Evolutionary conservation across 2,797 vertebrate genomes (phyloP), one percentile per base, ranked within the genome.

Genomic region (Fistularia tabacaria): DNA sequence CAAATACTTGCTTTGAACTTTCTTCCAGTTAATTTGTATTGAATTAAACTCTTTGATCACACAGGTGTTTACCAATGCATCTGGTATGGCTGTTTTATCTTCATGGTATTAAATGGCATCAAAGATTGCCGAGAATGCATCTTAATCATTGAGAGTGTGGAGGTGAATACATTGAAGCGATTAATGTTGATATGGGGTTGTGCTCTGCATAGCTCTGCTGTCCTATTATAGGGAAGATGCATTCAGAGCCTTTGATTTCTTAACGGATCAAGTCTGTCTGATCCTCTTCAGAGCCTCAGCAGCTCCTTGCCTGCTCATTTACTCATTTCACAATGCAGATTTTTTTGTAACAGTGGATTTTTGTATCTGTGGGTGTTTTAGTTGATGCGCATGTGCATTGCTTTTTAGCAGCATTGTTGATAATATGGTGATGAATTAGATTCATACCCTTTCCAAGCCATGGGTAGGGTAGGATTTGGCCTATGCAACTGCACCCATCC

Each of bases 131-230:
- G 6, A 3, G 41, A 72, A 68, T 45, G 43, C 59, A 54, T 57
- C 47, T 65, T 12, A 57, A 44, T 69, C 25, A 25, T 64, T 70
- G 54, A 46, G 61, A 59, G 44, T 77, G 78, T 79, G 79, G 56
- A 42, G 62, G 60, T 73, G 83, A 83, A 87, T 84, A 73, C 74
- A 57, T 71, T 71, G 51, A 64, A 36, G 57, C 5, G 66, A 80
- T 85, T 70, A 76, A 45, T 11, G 36, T 63, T 75, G 70, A 80
- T 70, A 42, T 62, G 70, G 54, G 69, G 59, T 68, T 76, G 62
- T 54, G 72, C 66, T 69, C 59, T 59, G 66, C 63, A 68, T 72
- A 59, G 13, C 59, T 68, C 49, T 7, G 38, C 66, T 15, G 47
- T 68, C 63, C 39, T 3, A 53, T 73, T 67, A 83, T 71, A 46